phyloP scores from a whole-genome alignment of 2,113 vertebrate genomes.

The Alectura lathami region DNA sequence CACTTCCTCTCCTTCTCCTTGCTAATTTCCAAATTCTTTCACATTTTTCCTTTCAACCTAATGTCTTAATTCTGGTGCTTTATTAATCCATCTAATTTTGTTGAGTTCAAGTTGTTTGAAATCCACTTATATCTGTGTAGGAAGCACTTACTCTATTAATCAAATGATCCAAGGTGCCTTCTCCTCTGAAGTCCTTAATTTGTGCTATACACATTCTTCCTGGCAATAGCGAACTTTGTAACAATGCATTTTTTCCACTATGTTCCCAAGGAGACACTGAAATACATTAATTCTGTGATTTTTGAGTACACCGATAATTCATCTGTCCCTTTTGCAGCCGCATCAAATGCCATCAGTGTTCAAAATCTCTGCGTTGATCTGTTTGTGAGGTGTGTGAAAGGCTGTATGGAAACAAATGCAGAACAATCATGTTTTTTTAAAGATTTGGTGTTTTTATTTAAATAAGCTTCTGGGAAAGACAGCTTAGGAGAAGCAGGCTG shows the following conservation, averaged over 20 bases:
- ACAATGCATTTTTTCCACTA: background rate
- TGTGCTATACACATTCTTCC: constrained; percentile 13
- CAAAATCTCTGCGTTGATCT: background rate
- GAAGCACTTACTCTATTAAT: constrained; percentile 56
- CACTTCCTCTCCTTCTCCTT: background rate
- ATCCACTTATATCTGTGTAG: constrained; percentile 36
- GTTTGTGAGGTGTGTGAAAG: background rate
- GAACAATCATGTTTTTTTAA: background rate
- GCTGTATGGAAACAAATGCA: background rate
- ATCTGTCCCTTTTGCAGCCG: background rate
- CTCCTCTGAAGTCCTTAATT: constrained; percentile 44
- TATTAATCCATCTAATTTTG: constrained; percentile 33
- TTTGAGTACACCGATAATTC: background rate
- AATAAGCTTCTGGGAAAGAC: background rate
- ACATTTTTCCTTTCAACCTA: constrained; percentile 15
- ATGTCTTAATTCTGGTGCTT: constrained; percentile 33
- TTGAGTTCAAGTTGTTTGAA: constrained; percentile 52
- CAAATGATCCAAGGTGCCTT: constrained; percentile 14
- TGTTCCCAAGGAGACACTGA: constrained; percentile 15
- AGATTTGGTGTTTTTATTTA: background rate
- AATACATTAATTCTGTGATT: background rate
- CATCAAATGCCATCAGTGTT: background rate
- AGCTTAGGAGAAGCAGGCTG: background rate
- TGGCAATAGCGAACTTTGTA: background rate
- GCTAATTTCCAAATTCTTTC: background rate